phyloP scores from a whole-genome alignment of 2,113 vertebrate genomes.

The Cottus gobio region DNA sequence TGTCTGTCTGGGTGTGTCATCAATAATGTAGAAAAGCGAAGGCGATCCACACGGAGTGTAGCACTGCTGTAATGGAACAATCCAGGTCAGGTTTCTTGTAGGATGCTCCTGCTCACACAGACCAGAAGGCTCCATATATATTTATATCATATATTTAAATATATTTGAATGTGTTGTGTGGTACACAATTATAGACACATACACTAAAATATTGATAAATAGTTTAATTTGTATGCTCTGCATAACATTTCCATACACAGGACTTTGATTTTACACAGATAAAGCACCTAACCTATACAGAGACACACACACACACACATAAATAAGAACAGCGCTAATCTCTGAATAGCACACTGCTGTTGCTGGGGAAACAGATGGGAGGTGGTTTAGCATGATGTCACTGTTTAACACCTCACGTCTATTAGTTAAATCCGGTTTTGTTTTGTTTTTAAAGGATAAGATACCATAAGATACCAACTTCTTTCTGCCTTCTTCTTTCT shows the following conservation, averaged over 20 bases:
- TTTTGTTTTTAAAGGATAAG: not conserved
- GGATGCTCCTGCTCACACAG: slow-evolving; percentile 14
- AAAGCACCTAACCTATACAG: not conserved
- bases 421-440: not conserved
- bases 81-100: slow-evolving; percentile 73
- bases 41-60: slow-evolving; percentile 59
- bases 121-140: slow-evolving; percentile 31
- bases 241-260: not conserved
- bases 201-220: not conserved
- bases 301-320: not conserved
- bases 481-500: not conserved
- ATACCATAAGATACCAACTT: not conserved
- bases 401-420: not conserved
- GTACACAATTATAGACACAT: not conserved
- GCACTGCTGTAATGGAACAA: slow-evolving; percentile 79
- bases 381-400: slow-evolving; percentile 6
- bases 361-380: slow-evolving; percentile 31
- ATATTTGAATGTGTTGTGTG: slow-evolving; percentile 1
- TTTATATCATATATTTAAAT: slow-evolving; percentile 26
- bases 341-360: slow-evolving; percentile 48
- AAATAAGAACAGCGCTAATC: not conserved
- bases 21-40: slow-evolving; percentile 76
- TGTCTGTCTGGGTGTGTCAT: slow-evolving; percentile 46
- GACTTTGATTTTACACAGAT: not conserved
- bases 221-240: not conserved